Evolutionary conservation across 2,888 invertebrate species (phyloP).

Genomic region (Agonopterix arenella): DNA sequence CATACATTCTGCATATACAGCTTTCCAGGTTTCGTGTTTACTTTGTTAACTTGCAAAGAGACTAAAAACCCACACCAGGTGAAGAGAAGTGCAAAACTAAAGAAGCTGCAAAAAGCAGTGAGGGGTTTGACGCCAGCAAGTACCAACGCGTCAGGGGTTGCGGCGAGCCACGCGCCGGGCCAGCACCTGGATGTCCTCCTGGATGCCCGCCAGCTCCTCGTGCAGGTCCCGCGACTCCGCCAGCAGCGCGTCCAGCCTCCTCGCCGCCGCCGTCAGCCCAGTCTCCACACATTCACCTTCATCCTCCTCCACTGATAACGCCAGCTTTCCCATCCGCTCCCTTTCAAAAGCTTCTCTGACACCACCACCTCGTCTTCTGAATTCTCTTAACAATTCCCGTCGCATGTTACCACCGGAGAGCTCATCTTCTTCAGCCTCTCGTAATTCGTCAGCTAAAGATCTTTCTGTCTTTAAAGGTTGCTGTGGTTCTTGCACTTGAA

Average conservation of each 20-base stretch:
- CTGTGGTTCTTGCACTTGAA: not conserved
- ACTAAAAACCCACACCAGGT: too few relatives aligned
- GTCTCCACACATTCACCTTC: constrained; percentile 32
- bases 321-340: constrained; percentile 57
- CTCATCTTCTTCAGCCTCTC: constrained; percentile 57
- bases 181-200: constrained; percentile 74
- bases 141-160: constrained; percentile 65
- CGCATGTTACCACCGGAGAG: constrained; percentile 28
- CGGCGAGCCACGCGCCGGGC: constrained; percentile 58
- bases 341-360: constrained; percentile 50
- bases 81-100: not conserved
- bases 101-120: not conserved
- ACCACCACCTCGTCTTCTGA: constrained; percentile 35
- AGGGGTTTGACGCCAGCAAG: constrained; percentile 24
- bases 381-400: constrained; percentile 36
- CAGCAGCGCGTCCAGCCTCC: constrained; percentile 59
- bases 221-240: constrained; percentile 63
- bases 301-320: constrained; percentile 64
- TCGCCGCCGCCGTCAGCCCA: constrained; percentile 52
- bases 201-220: constrained; percentile 65
- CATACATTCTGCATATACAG: too few relatives aligned
- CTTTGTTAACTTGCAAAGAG: too few relatives aligned
- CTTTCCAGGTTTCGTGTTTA: too few relatives aligned
- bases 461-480: constrained; percentile 22
- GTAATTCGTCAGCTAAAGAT: constrained; percentile 61